Evolutionary conservation across 2,888 invertebrate species (phyloP).

Genomic region (Zonitis immaculata): DNA sequence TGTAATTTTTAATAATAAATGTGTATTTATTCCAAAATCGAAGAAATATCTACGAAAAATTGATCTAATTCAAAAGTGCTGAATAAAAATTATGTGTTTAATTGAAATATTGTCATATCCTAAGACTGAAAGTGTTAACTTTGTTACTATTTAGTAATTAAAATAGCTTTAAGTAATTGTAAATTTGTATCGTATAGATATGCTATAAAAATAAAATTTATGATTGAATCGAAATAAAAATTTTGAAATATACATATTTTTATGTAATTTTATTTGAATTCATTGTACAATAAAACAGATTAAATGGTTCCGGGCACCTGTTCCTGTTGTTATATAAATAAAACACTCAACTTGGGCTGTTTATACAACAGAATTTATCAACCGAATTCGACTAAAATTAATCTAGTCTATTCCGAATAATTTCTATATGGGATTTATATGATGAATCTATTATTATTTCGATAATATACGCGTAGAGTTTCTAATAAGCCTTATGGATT

Average conservation of each 20-base stretch:
- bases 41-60: constrained; percentile 1
- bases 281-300: not conserved
- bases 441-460: no score
- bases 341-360: not conserved
- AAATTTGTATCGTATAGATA: constrained; percentile 12
- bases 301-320: not conserved
- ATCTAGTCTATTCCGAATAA: no score
- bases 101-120: constrained; percentile 25
- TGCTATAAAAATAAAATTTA: constrained; percentile 5
- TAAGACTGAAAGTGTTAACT: constrained; percentile 27
- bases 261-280: not conserved
- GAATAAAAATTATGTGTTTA: constrained; percentile 9
- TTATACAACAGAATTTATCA: not conserved
- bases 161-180: constrained; percentile 15
- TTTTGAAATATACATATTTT: constrained; percentile 5
- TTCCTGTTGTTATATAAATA: not conserved
- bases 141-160: constrained; percentile 17
- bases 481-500: not conserved
- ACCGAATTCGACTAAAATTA: no score
- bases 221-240: constrained; percentile 9
- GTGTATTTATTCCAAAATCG: constrained; percentile 5
- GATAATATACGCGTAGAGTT: not conserved
- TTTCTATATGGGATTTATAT: no score
- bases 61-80: constrained; percentile 5
- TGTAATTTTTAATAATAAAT: not conserved